Evolutionary conservation across 2,797 vertebrate genomes (phyloP).

Genomic region (Alosa sapidissima): DNA sequence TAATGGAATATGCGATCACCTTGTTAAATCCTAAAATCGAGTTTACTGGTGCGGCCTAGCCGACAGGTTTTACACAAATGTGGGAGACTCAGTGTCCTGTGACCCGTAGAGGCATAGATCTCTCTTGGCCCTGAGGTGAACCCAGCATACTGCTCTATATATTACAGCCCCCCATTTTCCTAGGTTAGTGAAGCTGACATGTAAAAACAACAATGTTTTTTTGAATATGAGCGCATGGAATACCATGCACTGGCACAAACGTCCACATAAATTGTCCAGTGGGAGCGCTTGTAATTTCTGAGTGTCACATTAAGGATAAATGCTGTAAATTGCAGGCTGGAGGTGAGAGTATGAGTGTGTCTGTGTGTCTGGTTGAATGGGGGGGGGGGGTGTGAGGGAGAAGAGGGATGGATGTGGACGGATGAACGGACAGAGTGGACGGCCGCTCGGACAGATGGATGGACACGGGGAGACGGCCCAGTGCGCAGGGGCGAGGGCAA

Average conservation of each 20-base stretch:
- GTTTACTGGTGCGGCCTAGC: not conserved
- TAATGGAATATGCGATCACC: conserved; percentile 25
- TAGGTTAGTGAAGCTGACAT: conserved; percentile 63
- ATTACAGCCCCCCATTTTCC: conserved; percentile 65
- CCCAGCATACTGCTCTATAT: conserved; percentile 64
- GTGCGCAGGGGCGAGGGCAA: conserved; percentile 60
- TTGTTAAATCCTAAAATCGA: conserved; percentile 24
- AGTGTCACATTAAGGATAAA: conserved; percentile 19
- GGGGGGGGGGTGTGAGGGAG: not conserved
- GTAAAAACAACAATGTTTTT: conserved; percentile 50
- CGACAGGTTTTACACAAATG: not conserved
- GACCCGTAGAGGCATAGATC: conserved; percentile 53
- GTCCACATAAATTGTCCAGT: conserved; percentile 9
- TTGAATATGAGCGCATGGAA: conserved; percentile 62
- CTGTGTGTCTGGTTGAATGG: not conserved
- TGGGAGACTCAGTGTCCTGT: not conserved
- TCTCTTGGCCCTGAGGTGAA: conserved; percentile 67
- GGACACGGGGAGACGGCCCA: not conserved
- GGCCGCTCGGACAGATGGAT: conserved; percentile 13
- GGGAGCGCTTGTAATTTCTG: conserved; percentile 13
- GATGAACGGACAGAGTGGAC: conserved; percentile 2
- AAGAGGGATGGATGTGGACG: not conserved
- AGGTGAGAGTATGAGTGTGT: not conserved
- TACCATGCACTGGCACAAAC: conserved; percentile 47
- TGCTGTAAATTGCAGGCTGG: not conserved